These are phyloP conservation scores for Phalacrocorax pelagicus DNA, from an alignment of 2,113 vertebrate species.

Conservation along the genomic window DNA sequence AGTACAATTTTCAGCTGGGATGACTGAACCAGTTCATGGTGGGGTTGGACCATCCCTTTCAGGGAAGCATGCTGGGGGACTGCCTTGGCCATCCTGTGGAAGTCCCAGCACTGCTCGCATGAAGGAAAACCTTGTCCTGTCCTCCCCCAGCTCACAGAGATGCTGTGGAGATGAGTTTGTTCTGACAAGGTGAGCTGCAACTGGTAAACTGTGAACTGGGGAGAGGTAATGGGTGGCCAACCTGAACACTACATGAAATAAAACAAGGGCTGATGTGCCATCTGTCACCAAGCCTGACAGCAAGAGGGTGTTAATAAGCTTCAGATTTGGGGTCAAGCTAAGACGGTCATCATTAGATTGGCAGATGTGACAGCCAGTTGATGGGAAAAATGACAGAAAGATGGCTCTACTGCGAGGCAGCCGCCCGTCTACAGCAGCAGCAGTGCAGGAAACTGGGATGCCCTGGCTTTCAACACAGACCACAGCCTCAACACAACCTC, in stretches of 20 bases:
- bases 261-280: not conserved
- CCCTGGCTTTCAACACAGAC: not conserved
- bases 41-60: not conserved
- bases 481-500: not conserved
- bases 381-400: constrained; percentile 1
- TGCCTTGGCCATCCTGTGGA: not conserved
- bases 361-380: constrained; percentile 28
- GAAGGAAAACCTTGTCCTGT: not conserved
- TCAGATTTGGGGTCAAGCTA: constrained; percentile 45
- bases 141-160: not conserved
- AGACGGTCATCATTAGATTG: constrained; percentile 10
- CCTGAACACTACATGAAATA: not conserved
- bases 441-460: not conserved
- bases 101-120: not conserved
- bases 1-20: not conserved
- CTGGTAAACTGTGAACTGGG: not conserved
- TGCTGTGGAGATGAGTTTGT: not conserved
- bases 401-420: not conserved
- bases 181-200: not conserved
- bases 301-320: constrained; percentile 37
- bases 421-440: not conserved
- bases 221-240: not conserved
- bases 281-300: constrained; percentile 35
- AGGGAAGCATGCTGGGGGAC: not conserved
- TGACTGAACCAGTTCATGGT: not conserved